Evolutionary conservation across 2,113 vertebrate genomes (phyloP).

Genomic region (Hepsetus odoe): DNA sequence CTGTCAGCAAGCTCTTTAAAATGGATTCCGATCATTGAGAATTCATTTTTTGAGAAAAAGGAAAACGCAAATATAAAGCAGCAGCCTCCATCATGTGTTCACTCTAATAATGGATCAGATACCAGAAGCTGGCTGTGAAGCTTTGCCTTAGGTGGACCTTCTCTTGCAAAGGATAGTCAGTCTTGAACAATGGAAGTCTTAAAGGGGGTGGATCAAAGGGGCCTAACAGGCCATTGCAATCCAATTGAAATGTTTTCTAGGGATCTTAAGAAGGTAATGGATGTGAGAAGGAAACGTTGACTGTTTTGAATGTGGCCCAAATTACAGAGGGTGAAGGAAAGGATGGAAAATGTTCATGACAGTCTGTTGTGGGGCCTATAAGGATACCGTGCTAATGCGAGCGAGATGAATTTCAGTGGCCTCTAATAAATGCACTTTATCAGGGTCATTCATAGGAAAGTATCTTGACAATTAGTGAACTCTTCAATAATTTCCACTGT

Average conservation of each 20-base stretch:
- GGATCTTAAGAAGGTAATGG: constrained; percentile 78
- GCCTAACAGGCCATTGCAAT: constrained; percentile 80
- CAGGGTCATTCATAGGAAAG: not conserved
- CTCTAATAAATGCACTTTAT: constrained; percentile 19
- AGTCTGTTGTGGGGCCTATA: constrained; percentile 32
- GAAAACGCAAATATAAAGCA: constrained; percentile 43
- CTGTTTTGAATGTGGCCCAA: constrained; percentile 68
- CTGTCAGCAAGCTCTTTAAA: constrained; percentile 39
- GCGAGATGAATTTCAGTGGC: constrained; percentile 30
- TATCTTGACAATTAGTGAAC: constrained; percentile 1
- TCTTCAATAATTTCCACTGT: not conserved
- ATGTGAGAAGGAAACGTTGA: constrained; percentile 70
- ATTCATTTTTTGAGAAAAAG: constrained; percentile 38
- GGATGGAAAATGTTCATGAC: constrained; percentile 61
- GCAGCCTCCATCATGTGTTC: constrained; percentile 48
- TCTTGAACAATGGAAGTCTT: constrained; percentile 78
- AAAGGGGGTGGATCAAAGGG: constrained; percentile 78
- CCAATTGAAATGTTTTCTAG: constrained; percentile 83
- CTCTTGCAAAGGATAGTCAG: constrained; percentile 71
- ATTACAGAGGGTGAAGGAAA: constrained; percentile 69
- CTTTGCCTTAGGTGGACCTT: constrained; percentile 42
- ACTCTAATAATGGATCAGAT: constrained; percentile 52
- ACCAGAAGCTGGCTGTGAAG: constrained; percentile 53
- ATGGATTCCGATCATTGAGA: constrained; percentile 30
- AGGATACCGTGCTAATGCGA: constrained; percentile 8